Percentiles rank a stretch among this genome's conserved stretches.
Conservation (phyloP, 2,113 vertebrate genomes). For the Chionomys nivalis region DNA sequence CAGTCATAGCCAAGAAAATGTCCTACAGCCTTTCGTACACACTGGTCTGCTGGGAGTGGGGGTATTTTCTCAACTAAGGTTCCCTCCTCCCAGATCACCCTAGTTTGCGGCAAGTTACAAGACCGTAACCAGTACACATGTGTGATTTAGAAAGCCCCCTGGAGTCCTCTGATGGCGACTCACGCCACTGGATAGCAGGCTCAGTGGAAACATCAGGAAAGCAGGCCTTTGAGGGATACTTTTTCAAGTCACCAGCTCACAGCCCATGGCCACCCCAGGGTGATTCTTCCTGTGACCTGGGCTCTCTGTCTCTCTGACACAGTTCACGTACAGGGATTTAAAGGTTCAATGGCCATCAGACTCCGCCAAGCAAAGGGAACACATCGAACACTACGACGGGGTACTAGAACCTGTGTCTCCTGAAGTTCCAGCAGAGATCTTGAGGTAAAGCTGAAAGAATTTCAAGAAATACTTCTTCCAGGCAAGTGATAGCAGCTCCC, state of each 20-base stretch:
- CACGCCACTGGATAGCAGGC: background rate
- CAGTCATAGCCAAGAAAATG: background rate
- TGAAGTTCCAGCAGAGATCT: background rate
- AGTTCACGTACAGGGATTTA: background rate
- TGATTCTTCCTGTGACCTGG: no score
- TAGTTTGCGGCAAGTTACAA: background rate
- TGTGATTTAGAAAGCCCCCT: background rate
- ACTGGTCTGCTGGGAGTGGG: background rate
- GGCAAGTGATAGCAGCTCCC: background rate
- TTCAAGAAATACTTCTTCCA: background rate
- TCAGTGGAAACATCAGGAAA: background rate
- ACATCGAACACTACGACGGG: background rate
- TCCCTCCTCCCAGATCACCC: background rate
- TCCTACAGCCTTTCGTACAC: background rate
- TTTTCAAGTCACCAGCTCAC: background rate
- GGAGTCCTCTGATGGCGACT: background rate
- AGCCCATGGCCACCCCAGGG: background rate
- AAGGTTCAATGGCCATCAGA: background rate
- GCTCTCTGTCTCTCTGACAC: background rate
- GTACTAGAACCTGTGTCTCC: background rate
- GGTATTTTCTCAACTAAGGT: background rate
- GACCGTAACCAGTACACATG: background rate
- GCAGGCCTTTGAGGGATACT: background rate
- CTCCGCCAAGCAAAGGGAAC: background rate
- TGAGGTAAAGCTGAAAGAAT: background rate